Evolutionary conservation across 92 coral and sea anemone genomes (phyloP).

Genomic region (Epizoanthus stellaris): DNA sequence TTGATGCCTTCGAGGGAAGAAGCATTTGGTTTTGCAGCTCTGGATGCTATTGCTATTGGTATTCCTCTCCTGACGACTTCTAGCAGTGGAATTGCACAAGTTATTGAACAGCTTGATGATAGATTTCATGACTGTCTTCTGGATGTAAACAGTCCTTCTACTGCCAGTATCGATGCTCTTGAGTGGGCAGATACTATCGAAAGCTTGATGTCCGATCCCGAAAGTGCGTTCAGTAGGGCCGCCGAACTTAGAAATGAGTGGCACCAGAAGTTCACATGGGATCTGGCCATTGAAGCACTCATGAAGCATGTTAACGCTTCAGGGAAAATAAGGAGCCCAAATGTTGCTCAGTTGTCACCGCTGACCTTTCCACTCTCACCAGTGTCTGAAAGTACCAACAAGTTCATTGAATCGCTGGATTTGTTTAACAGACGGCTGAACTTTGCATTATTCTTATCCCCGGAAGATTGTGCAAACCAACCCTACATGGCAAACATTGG

Average conservation of each 20-base stretch:
- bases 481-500: slow-evolving; percentile 55
- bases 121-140: slow-evolving; percentile 42
- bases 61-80: slow-evolving; percentile 47
- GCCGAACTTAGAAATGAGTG: slow-evolving; percentile 55
- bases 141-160: slow-evolving; percentile 3
- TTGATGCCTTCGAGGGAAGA: slow-evolving; percentile 49
- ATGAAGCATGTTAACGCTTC: slow-evolving; percentile 24
- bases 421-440: slow-evolving; percentile 64
- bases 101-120: slow-evolving; percentile 37
- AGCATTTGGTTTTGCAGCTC: slow-evolving; percentile 56
- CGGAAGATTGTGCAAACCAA: slow-evolving; percentile 37
- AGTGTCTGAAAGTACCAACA: slow-evolving; percentile 33
- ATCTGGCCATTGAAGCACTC: slow-evolving; percentile 30
- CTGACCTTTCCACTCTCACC: slow-evolving; percentile 9
- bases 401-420: slow-evolving; percentile 47
- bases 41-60: slow-evolving; percentile 61
- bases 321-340: slow-evolving; percentile 5
- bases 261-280: slow-evolving; percentile 65
- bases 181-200: slow-evolving; percentile 60
- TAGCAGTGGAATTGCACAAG: slow-evolving; percentile 52
- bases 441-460: slow-evolving; percentile 67
- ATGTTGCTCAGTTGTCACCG: not conserved
- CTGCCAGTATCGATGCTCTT: too few relatives aligned
- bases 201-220: slow-evolving; percentile 38
- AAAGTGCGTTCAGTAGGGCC: slow-evolving; percentile 47